A percentile compares a stretch with the other conserved stretches of the same genome.
Evolutionary conservation across 2,797 vertebrate species (phyloP).

Genomic region (Gadopsis marmoratus): DNA sequence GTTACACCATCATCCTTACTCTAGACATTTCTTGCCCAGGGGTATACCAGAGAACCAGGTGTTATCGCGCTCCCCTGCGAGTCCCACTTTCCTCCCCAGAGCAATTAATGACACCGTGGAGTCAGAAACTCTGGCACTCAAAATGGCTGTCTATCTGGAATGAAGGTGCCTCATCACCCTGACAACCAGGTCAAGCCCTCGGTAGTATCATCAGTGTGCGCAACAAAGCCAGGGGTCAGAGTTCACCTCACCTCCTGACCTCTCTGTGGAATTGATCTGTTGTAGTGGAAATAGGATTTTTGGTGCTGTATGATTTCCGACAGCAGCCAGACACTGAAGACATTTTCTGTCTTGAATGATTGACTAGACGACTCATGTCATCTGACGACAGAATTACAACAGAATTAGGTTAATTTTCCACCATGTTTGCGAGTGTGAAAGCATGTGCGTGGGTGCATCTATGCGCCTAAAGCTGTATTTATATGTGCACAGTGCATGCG

Average conservation of each 20-base stretch:
- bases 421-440: conserved; percentile 22
- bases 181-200: conserved; percentile 82
- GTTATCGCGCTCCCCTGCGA: conserved; percentile 63
- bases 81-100: conserved; percentile 65
- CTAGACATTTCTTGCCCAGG: conserved; percentile 55
- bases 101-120: conserved; percentile 80
- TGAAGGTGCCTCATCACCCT: conserved; percentile 79
- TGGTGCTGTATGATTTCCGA: conserved; percentile 58
- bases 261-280: conserved; percentile 76
- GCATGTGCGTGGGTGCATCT: conserved; percentile 21
- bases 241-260: conserved; percentile 72
- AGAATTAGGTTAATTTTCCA: conserved; percentile 52
- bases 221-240: conserved; percentile 76
- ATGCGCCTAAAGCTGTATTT: conserved; percentile 42
- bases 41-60: conserved; percentile 68
- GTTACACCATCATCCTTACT: conserved; percentile 47
- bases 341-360: conserved; percentile 57
- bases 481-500: conserved; percentile 32
- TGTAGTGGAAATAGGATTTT: conserved; percentile 78
- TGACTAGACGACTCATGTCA: conserved; percentile 48
- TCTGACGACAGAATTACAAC: conserved; percentile 31
- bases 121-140: conserved; percentile 71
- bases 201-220: conserved; percentile 78
- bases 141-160: conserved; percentile 73
- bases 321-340: conserved; percentile 44